Conservation (phyloP, 2,888 invertebrate species). For the Microctonus aethiopoides region DNA sequence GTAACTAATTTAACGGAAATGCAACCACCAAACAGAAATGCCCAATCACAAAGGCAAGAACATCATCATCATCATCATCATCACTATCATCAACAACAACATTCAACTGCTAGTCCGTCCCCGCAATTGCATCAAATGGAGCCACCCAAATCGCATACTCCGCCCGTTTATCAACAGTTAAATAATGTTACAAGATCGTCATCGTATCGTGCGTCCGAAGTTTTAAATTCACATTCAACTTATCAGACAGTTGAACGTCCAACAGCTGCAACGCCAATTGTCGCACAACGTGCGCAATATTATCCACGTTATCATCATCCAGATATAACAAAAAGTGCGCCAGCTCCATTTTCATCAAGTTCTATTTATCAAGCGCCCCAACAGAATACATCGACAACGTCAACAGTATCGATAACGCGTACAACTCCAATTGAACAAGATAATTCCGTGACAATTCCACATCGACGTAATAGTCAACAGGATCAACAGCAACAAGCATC, state of each 20-base stretch:
- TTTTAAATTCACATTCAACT: conserved; percentile 42
- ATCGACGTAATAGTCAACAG: conserved; percentile 20
- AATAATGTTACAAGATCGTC: conserved; percentile 53
- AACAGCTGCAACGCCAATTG: conserved; percentile 38
- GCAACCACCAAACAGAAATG: conserved; percentile 54
- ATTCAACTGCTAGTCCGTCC: conserved; percentile 35
- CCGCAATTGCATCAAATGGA: conserved; percentile 54
- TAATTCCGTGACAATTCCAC: conserved; percentile 1
- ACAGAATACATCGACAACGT: conserved; percentile 54
- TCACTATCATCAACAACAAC: conserved; percentile 23
- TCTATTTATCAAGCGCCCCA: conserved; percentile 54
- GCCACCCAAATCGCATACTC: conserved; percentile 51
- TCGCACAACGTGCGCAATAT: conserved; percentile 58
- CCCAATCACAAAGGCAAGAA: conserved; percentile 31
- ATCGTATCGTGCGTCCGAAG: conserved; percentile 43
- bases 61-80: conserved; percentile 33
- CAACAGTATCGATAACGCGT: conserved; percentile 13
- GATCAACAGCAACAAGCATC: conserved; percentile 46
- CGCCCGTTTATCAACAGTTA: conserved; percentile 60
- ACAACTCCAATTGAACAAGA: conserved; percentile 22
- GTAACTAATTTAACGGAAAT: conserved; percentile 55
- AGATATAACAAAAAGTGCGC: conserved; percentile 61
- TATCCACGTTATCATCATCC: conserved; percentile 64
- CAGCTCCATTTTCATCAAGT: conserved; percentile 56
- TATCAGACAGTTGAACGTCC: conserved; percentile 48